These are phyloP conservation scores for Ceyx margarethae DNA, from an alignment of 2,113 vertebrate genomes.

Conservation along the genomic window DNA sequence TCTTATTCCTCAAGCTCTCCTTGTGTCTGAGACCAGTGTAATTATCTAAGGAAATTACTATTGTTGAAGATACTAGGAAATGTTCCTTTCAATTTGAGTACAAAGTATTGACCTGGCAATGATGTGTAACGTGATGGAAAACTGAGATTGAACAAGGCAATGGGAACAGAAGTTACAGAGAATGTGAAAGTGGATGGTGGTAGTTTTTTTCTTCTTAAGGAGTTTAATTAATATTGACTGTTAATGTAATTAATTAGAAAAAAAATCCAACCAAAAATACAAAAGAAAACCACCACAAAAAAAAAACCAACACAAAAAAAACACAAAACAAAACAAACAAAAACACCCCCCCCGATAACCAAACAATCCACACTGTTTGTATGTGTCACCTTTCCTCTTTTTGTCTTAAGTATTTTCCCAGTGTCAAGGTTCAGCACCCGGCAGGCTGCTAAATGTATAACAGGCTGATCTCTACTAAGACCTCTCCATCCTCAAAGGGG, in stretches of 20 bases:
- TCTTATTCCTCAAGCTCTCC: not conserved
- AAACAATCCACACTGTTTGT: not conserved
- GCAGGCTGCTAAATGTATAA: too few relatives aligned
- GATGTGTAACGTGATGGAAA: not conserved
- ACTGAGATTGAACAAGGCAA: not conserved
- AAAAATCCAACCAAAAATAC: too few relatives aligned
- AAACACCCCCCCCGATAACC: too few relatives aligned
- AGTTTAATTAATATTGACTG: not conserved
- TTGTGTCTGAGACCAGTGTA: not conserved
- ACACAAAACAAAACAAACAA: not conserved
- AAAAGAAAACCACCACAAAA: too few relatives aligned
- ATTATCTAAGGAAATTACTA: not conserved
- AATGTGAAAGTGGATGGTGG: accelerated
- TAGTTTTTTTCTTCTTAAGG: not conserved
- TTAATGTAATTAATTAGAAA: not conserved
- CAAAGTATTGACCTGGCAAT: not conserved
- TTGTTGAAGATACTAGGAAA: not conserved
- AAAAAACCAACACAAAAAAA: too few relatives aligned
- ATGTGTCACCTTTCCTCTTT: not conserved
- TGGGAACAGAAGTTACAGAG: not conserved
- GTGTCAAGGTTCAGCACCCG: too few relatives aligned
- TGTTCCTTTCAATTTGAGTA: not conserved
- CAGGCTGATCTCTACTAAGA: too few relatives aligned
- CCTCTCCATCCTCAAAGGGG: too few relatives aligned
- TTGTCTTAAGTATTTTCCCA: not conserved